A percentile compares a stretch with the other conserved stretches of the same genome.
phyloP scores from a whole-genome alignment of 2,888 invertebrate genomes.

The Hecatera dysodea region DNA sequence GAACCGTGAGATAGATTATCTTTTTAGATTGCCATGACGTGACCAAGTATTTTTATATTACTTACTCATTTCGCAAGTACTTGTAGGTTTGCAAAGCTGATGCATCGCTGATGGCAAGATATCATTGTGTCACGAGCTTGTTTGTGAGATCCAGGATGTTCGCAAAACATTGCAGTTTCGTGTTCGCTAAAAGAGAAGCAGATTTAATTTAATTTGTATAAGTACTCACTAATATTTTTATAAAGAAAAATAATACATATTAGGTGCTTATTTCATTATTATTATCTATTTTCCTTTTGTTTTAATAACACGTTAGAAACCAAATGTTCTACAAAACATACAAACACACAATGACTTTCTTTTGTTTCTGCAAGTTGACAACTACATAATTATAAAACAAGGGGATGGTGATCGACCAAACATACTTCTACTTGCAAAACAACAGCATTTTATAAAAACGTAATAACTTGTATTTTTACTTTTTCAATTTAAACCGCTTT shows the following conservation, averaged over 20 bases:
- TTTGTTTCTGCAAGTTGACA: neutral
- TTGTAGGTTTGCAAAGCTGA: constrained; percentile 66
- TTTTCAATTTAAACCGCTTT: constrained; percentile 76
- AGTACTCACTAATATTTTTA: neutral
- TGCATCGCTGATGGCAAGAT: constrained; percentile 65
- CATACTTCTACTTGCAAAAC: constrained; percentile 23
- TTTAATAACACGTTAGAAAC: neutral
- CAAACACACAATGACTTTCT: neutral
- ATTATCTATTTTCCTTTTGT: neutral
- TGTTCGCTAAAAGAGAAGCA: constrained; percentile 5
- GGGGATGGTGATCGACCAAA: constrained; percentile 11
- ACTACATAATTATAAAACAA: neutral
- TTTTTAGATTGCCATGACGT: constrained; percentile 76
- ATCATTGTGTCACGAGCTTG: constrained; percentile 63
- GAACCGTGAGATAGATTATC: constrained; percentile 86
- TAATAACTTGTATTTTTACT: constrained; percentile 65
- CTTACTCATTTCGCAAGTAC: constrained; percentile 70
- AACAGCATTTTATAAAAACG: constrained; percentile 53
- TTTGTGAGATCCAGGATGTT: constrained; percentile 60
- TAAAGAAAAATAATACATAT: too few species aligned
- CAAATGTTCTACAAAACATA: neutral
- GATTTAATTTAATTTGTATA: neutral
- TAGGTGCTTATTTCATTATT: too few species aligned
- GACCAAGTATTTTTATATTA: constrained; percentile 73
- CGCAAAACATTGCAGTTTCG: constrained; percentile 25